Percentiles rank a stretch among this genome's conserved stretches.
Conservation (phyloP, 2,113 vertebrate genomes). For the Hassar affinis region DNA sequence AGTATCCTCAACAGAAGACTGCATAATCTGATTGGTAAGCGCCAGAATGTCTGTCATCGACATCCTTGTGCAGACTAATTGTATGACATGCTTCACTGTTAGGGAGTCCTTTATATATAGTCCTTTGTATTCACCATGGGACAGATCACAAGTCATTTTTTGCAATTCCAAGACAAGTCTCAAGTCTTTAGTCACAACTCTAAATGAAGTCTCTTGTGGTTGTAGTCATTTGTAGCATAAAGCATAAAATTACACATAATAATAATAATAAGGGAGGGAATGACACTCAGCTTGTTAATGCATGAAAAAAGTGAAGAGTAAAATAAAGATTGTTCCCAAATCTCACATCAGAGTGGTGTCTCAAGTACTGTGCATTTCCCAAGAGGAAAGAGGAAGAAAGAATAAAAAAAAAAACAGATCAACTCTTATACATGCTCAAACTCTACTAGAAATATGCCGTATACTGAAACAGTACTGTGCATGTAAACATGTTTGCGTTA, state of each 20-base stretch:
- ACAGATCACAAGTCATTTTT: too few relatives aligned
- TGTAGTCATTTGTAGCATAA: too few relatives aligned
- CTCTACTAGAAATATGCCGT: neutral
- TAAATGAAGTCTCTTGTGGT: too few relatives aligned
- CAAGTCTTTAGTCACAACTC: too few relatives aligned
- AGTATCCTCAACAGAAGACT: neutral
- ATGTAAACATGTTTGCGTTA: constrained; percentile 24
- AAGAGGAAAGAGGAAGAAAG: neutral
- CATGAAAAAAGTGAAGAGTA: too few relatives aligned
- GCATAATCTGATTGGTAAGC: neutral
- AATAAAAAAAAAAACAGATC: neutral
- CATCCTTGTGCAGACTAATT: neutral
- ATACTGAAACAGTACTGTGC: neutral
- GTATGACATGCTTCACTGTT: neutral
- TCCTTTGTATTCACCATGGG: neutral
- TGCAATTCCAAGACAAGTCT: too few relatives aligned
- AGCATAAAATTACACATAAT: too few relatives aligned
- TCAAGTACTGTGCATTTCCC: neutral
- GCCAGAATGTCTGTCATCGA: neutral
- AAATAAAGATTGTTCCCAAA: too few relatives aligned
- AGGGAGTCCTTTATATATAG: neutral
- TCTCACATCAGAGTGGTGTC: too few relatives aligned
- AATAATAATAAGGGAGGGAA: too few relatives aligned
- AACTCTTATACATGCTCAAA: too few relatives aligned
- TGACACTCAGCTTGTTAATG: too few relatives aligned